Percentiles rank a stretch among this genome's conserved stretches.
Conservation (phyloP, 2,888 invertebrate species). For the Watsonalla cultraria region DNA sequence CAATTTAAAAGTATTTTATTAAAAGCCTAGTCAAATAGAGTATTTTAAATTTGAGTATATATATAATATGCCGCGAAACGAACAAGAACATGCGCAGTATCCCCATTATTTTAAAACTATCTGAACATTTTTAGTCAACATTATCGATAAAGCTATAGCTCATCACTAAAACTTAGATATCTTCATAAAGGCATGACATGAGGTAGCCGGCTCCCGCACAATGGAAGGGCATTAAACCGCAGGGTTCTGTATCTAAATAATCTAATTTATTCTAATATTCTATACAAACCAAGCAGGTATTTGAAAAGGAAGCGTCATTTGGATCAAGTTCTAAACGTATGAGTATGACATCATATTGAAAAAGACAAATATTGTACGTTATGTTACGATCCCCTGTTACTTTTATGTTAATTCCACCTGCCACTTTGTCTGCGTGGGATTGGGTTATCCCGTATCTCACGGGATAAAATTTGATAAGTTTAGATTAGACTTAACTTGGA, state of each 20-base stretch:
- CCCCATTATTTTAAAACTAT: too few species aligned
- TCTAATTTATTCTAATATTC: conserved; percentile 14
- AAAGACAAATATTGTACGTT: background rate
- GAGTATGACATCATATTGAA: background rate
- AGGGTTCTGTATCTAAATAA: conserved; percentile 6
- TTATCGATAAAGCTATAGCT: background rate
- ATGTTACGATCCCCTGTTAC: background rate
- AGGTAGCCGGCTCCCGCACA: conserved; percentile 3
- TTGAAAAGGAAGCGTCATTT: background rate
- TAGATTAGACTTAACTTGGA: too few species aligned
- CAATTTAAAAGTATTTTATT: too few species aligned
- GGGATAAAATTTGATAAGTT: too few species aligned
- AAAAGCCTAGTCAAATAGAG: too few species aligned
- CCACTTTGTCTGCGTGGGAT: too few species aligned
- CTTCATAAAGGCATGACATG: conserved; percentile 1
- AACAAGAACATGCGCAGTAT: too few species aligned
- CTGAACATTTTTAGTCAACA: too few species aligned
- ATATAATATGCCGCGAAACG: too few species aligned
- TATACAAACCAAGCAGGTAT: conserved; percentile 5
- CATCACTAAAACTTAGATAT: background rate
- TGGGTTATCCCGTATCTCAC: too few species aligned
- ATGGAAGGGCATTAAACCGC: conserved; percentile 4
- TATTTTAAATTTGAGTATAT: too few species aligned
- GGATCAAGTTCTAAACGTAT: background rate
- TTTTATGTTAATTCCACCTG: background rate